Evolutionary conservation across 1,140 invertebrate genomes (phyloP), one percentile per base, ranked within the genome.

Genomic region (Heliconius melpomene): DNA sequence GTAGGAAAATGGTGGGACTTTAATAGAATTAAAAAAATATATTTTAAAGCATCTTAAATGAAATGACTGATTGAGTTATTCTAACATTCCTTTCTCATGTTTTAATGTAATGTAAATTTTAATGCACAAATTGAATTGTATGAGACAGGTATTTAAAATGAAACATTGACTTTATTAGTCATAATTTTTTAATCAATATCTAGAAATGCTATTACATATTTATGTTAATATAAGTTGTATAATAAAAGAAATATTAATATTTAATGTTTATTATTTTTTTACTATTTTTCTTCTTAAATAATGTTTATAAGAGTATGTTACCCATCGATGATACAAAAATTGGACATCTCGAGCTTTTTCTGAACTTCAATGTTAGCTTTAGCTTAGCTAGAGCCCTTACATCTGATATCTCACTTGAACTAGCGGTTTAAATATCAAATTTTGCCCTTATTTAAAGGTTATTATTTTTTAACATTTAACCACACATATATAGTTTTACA

Each of bases 141-240:
- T 46, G 13, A 26, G 9, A 16, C 60, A 66, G 60, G 13, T 66
- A 23, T 26, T 29, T 11, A 66, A 66, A 26, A 13, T 66, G 26
- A 13, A 57, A n/a, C n/a, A 3, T 57, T 57, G 3, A 23, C n/a
- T 57, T 57, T 57, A 23, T 57, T 57, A 57, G 8, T 23, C 8
- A 9, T 57, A 57, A 57, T 29, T 66, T 66, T 66, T 66, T 66
- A 29, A 66, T 66, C 23, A 29, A 66, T 11, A 16, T 66, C 7
- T 66, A 29, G 23, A 29, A 29, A 26, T 66, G 23, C 13, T 29
- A 66, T 16, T 66, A 26, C 9, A 66, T 29, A 66, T 66, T n/a
- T 66, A 66, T 66, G 26, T 66, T 66, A 57, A 57, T 57, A 29
- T 66, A 29, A 66, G 26, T 13, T 66, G 60, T 29, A 66, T 66